Percentiles rank a stretch among this genome's conserved stretches.
Evolutionary conservation across 30 jellyfish, hydroid and myxozoan genomes (phyloP).

Genomic region (Pseudorhiza aurosa): DNA sequence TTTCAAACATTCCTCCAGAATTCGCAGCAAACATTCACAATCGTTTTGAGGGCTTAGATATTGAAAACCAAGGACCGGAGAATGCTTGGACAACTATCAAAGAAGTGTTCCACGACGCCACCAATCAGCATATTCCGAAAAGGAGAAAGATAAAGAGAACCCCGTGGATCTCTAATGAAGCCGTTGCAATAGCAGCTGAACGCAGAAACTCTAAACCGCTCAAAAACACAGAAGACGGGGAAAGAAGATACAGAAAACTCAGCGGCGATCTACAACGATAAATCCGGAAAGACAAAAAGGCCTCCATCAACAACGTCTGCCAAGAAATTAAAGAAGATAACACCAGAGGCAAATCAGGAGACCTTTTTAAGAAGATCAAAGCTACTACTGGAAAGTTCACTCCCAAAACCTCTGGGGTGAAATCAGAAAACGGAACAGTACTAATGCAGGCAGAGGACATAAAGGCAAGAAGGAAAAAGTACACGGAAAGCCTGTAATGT

Average conservation of each 20-base stretch:
- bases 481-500: background rate
- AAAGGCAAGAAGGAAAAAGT: slow-evolving; percentile 19
- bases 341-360: background rate
- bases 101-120: background rate
- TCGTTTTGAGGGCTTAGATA: background rate
- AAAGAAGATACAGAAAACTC: slow-evolving; percentile 25
- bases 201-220: too few relatives aligned
- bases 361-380: background rate
- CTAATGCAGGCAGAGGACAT: slow-evolving; percentile 16
- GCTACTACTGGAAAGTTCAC: slow-evolving; percentile 10
- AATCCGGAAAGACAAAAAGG: background rate
- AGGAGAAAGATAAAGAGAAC: slow-evolving; percentile 29
- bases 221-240: slow-evolving; percentile 1
- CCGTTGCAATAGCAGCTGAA: slow-evolving; percentile 19
- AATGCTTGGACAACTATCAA: background rate
- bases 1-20: slow-evolving; percentile 2
- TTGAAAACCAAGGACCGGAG: background rate
- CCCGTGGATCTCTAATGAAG: slow-evolving; percentile 10
- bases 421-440: slow-evolving; percentile 2
- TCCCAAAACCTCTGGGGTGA: background rate
- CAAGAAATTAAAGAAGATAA: background rate
- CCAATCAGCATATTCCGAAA: slow-evolving; percentile 24
- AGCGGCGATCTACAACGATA: slow-evolving; percentile 3
- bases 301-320: background rate
- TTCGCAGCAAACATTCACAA: slow-evolving; percentile 1